Conservation (phyloP, 2,113 vertebrate genomes). For the Strix aluco region DNA sequence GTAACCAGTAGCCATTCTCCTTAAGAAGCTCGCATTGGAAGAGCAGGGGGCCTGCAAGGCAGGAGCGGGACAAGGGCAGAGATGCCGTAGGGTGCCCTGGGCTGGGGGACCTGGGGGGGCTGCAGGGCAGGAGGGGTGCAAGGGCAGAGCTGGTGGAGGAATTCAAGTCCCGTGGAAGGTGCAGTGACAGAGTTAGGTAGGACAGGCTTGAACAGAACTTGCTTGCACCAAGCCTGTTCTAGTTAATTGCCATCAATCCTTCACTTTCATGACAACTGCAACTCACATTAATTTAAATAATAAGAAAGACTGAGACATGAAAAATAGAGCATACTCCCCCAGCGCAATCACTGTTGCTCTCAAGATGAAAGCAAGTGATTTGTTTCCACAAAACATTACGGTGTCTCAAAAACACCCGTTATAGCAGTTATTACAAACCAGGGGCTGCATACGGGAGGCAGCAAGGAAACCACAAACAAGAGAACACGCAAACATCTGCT, state of each 20-base stretch:
- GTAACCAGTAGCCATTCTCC: background rate
- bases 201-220: background rate
- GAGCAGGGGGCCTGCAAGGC: background rate
- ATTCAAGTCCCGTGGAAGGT: background rate
- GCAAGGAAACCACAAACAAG: slow-evolving; percentile 5
- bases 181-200: background rate
- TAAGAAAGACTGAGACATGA: slow-evolving; percentile 63
- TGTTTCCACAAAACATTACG: slow-evolving; percentile 46
- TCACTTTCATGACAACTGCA: slow-evolving; percentile 58
- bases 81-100: background rate
- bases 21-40: accelerated
- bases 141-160: background rate
- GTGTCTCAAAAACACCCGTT: slow-evolving; percentile 14
- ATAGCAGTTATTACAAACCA: slow-evolving; percentile 22
- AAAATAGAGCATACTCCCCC: slow-evolving; percentile 46
- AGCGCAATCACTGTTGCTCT: slow-evolving; percentile 59
- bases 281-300: slow-evolving; percentile 66
- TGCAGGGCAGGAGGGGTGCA: background rate
- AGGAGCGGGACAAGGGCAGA: background rate
- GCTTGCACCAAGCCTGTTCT: background rate
- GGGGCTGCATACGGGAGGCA: background rate
- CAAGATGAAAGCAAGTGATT: slow-evolving; percentile 62
- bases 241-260: slow-evolving; percentile 56
- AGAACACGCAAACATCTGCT: background rate
- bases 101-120: background rate